Conservation (phyloP, 2,888 invertebrate species). For the Gibbula magus region DNA sequence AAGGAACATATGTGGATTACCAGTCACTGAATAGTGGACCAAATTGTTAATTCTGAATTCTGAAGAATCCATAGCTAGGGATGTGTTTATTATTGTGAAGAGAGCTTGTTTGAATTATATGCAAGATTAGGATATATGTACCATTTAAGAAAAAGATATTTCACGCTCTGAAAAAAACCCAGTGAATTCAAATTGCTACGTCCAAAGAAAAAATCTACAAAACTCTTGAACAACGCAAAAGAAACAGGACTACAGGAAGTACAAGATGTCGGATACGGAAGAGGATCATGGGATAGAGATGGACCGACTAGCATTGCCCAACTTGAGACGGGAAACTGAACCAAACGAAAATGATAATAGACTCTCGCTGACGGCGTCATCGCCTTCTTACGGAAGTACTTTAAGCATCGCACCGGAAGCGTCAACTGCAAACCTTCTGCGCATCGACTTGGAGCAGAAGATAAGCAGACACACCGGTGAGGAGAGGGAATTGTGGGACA, state of each 20-base stretch:
- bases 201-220: no score
- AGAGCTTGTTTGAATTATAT: no score
- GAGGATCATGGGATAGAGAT: conserved; percentile 14
- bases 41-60: no score
- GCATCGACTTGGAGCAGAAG: conserved; percentile 59
- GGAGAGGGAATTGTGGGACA: conserved; percentile 65
- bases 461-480: conserved; percentile 62
- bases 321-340: neutral
- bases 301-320: conserved; percentile 18
- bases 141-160: no score
- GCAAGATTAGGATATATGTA: no score
- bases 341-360: neutral
- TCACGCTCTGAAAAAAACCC: no score
- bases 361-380: neutral
- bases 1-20: no score
- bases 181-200: no score
- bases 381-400: conserved; percentile 47
- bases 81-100: no score
- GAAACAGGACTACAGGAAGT: neutral
- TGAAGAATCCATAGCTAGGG: no score
- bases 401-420: conserved; percentile 56
- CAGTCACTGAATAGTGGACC: no score
- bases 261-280: conserved; percentile 14
- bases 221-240: neutral
- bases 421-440: conserved; percentile 59